phyloP scores from a whole-genome alignment of 1,140 invertebrate genomes.

The Archegozetes longisetosus region DNA sequence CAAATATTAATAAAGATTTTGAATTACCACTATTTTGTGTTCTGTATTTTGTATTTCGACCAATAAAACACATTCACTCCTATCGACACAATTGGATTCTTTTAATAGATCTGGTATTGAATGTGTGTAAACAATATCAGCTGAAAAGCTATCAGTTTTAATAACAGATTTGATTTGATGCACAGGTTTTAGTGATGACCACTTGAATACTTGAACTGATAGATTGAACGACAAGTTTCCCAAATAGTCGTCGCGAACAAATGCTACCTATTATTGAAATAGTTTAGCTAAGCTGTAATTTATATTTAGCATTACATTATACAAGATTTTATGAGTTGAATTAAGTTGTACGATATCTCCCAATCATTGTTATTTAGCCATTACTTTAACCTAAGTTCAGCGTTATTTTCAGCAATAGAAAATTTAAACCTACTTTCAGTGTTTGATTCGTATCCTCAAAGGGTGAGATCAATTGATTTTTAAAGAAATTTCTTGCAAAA shows the following conservation, averaged over 20 bases:
- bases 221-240: constrained; percentile 4
- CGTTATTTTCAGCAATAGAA: no score
- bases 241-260: constrained; percentile 13
- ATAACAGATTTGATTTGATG: background rate
- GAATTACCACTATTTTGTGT: no score
- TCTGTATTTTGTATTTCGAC: background rate
- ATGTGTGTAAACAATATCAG: background rate
- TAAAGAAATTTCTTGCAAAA: constrained; percentile 67
- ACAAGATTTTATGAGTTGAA: no score
- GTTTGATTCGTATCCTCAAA: no score
- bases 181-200: background rate
- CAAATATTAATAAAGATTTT: background rate
- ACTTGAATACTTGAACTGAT: background rate
- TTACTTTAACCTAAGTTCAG: no score
- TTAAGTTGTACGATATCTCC: no score
- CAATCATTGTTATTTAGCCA: no score
- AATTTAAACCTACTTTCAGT: no score
- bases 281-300: no score
- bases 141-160: background rate
- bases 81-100: background rate
- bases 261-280: constrained; percentile 7
- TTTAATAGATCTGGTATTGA: background rate
- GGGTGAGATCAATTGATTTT: constrained; percentile 46
- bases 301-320: no score
- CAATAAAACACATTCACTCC: background rate